Conservation (phyloP, 2,797 vertebrate genomes). For the Chaetodon trifasciatus region DNA sequence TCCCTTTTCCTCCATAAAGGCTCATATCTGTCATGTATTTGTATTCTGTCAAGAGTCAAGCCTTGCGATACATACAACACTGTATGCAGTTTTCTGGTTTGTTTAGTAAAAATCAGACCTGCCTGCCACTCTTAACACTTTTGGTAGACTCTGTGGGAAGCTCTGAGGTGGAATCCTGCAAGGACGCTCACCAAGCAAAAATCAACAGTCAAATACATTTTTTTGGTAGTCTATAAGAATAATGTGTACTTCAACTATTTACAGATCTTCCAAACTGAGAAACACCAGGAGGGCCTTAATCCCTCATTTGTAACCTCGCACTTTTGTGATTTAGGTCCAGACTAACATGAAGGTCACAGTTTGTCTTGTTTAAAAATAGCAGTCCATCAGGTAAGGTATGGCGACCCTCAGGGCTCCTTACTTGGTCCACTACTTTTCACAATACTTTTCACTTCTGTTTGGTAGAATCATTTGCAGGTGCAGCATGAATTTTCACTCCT, state of each 20-base stretch:
- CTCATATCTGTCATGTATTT: slow-evolving; percentile 46
- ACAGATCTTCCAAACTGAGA: slow-evolving; percentile 67
- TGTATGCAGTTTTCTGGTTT: slow-evolving; percentile 52
- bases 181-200: slow-evolving; percentile 52
- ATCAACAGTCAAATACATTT: slow-evolving; percentile 66
- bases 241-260: slow-evolving; percentile 78
- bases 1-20: slow-evolving; percentile 68
- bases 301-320: slow-evolving; percentile 15
- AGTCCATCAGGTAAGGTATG: neutral
- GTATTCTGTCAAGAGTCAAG: slow-evolving; percentile 50
- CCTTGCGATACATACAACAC: slow-evolving; percentile 52
- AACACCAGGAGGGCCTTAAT: slow-evolving; percentile 1
- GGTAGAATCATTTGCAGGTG: neutral
- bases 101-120: slow-evolving; percentile 60
- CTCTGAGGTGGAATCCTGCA: slow-evolving; percentile 60
- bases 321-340: slow-evolving; percentile 45
- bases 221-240: slow-evolving; percentile 81
- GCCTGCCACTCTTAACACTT: slow-evolving; percentile 55
- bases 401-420: slow-evolving; percentile 34
- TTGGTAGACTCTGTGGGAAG: slow-evolving; percentile 74
- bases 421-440: slow-evolving; percentile 28
- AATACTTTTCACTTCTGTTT: neutral
- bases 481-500: neutral
- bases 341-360: slow-evolving; percentile 14
- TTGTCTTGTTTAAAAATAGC: slow-evolving; percentile 13